Percentiles rank a stretch among this genome's conserved stretches.
phyloP scores from a whole-genome alignment of 1,140 invertebrate genomes.

The Aphis craccivora region DNA sequence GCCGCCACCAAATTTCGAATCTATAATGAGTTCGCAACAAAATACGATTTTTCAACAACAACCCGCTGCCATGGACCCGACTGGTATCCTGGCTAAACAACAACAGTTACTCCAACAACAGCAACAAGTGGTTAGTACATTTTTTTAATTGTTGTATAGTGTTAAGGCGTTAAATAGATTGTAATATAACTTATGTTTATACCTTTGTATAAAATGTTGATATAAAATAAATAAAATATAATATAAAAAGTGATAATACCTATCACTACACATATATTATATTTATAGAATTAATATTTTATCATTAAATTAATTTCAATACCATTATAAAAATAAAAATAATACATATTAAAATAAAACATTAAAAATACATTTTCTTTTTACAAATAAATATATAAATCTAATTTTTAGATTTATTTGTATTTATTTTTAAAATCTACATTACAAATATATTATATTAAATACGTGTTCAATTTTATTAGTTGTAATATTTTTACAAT shows the following conservation, averaged over 20 bases:
- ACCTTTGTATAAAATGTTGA: not conserved
- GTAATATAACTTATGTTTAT: not conserved
- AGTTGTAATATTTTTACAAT: not conserved
- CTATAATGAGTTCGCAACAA: conserved; percentile 66
- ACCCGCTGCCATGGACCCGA: conserved; percentile 64
- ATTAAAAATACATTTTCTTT: not conserved
- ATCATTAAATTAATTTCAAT: not conserved
- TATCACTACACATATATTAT: no score
- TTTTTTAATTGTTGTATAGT: not conserved
- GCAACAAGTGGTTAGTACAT: conserved; percentile 72
- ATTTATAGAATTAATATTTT: not conserved
- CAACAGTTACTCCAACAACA: conserved; percentile 73
- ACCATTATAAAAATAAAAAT: no score
- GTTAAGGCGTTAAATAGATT: not conserved
- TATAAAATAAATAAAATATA: not conserved
- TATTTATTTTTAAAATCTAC: not conserved
- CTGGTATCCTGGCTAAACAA: conserved; percentile 72
- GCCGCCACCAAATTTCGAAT: conserved; percentile 79
- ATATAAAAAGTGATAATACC: not conserved
- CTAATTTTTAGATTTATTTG: no score
- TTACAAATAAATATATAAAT: not conserved
- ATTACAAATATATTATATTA: no score
- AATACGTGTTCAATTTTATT: not conserved
- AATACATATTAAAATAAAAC: no score
- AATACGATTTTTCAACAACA: conserved; percentile 63